Percentiles rank a stretch among this genome's conserved stretches.
Conservation (phyloP, 2,113 vertebrate species). For the Ginglymostoma cirratum region DNA sequence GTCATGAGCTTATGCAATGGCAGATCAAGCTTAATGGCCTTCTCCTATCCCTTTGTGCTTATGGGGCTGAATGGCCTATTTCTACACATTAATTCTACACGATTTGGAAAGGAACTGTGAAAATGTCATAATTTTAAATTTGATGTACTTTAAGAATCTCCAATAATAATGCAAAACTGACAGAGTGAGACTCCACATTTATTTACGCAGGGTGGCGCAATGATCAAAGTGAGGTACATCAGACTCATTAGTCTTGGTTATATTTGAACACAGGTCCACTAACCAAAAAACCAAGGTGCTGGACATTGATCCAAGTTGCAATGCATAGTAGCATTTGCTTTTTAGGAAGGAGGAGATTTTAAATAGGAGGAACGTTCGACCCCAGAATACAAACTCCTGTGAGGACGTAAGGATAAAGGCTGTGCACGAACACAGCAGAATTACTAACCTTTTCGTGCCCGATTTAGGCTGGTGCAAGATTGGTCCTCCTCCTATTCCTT, state of each 20-base stretch:
- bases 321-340: not conserved
- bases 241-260: not conserved
- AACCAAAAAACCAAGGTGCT: not conserved
- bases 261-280: not conserved
- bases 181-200: too few species aligned
- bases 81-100: too few species aligned
- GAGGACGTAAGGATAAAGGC: not conserved
- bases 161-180: too few species aligned
- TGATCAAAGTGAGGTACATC: not conserved
- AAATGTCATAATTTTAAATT: too few species aligned
- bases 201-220: not conserved
- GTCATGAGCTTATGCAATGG: too few species aligned
- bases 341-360: not conserved
- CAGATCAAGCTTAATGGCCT: too few species aligned
- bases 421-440: not conserved
- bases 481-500: constrained; percentile 65
- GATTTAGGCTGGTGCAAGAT: constrained; percentile 56
- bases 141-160: too few species aligned
- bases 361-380: not conserved
- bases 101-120: too few species aligned
- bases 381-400: not conserved
- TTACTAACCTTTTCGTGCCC: constrained; percentile 67
- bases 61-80: too few species aligned
- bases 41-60: too few species aligned
- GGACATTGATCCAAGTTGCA: not conserved